Evolutionary conservation across 2,888 invertebrate genomes (phyloP).

Genomic region (Drosophila fulvimacula): DNA sequence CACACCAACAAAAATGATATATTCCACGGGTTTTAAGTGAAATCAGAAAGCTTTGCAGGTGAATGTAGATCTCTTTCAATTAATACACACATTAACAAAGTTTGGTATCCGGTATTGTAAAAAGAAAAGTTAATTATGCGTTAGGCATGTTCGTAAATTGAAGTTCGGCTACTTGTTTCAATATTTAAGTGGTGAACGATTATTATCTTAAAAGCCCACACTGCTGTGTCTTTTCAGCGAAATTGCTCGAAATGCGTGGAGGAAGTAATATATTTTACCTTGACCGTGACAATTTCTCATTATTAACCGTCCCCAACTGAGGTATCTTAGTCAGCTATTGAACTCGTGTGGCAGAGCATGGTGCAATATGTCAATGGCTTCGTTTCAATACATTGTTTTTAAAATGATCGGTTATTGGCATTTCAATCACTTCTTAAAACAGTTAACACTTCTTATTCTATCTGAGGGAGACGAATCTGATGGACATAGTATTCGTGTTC

Average conservation of each 20-base stretch:
- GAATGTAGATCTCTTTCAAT: not conserved
- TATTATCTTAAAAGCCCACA: conserved; percentile 37
- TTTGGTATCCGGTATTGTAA: not conserved
- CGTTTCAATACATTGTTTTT: not conserved
- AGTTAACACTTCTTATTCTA: not conserved
- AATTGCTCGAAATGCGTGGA: conserved; percentile 5
- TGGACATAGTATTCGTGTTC: no score
- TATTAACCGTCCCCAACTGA: not conserved
- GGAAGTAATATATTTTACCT: conserved; percentile 32
- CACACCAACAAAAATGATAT: not conserved
- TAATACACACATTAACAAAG: not conserved
- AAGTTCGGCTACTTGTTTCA: not conserved
- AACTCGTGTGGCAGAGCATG: not conserved
- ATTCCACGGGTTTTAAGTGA: not conserved
- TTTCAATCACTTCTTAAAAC: not conserved
- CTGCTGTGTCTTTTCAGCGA: conserved; percentile 21
- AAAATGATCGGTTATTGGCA: conserved; percentile 1
- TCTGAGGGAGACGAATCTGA: not conserved
- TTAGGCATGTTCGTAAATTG: not conserved
- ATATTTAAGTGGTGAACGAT: not conserved
- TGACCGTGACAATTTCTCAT: conserved; percentile 49
- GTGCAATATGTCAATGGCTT: not conserved
- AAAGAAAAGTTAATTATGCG: not conserved
- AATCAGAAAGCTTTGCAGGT: not conserved
- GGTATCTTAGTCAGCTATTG: conserved; percentile 1